Percentiles rank a stretch among this genome's conserved stretches.
Evolutionary conservation across 2,797 vertebrate genomes (phyloP).

Genomic region (Trematomus bernacchii): DNA sequence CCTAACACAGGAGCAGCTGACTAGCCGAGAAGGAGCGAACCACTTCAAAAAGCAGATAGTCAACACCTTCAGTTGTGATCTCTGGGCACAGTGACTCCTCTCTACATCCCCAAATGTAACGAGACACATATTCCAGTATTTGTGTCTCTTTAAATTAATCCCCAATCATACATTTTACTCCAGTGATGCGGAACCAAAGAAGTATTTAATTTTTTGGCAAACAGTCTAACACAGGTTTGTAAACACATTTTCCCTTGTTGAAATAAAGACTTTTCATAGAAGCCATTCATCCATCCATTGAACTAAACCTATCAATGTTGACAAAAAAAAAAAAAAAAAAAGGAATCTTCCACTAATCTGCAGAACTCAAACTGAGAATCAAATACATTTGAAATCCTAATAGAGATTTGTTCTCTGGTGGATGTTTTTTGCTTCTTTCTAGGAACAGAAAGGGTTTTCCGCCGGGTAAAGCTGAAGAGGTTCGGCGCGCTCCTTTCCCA

Average conservation of each 20-base stretch:
- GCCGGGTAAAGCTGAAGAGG: slow-evolving; percentile 81
- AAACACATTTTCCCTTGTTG: slow-evolving; percentile 92
- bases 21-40: neutral
- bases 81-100: slow-evolving; percentile 14
- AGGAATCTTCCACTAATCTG: slow-evolving; percentile 82
- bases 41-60: neutral
- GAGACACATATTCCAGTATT: slow-evolving; percentile 34
- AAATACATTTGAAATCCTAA: slow-evolving; percentile 82
- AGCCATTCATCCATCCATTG: slow-evolving; percentile 81
- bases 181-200: slow-evolving; percentile 82
- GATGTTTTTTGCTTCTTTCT: slow-evolving; percentile 70
- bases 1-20: neutral
- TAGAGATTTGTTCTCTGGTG: slow-evolving; percentile 86
- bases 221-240: slow-evolving; percentile 89
- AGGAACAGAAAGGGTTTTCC: slow-evolving; percentile 65
- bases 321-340: slow-evolving; percentile 72
- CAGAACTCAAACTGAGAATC: slow-evolving; percentile 73
- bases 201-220: slow-evolving; percentile 85
- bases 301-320: slow-evolving; percentile 76
- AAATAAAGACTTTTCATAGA: slow-evolving; percentile 80
- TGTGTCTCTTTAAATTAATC: slow-evolving; percentile 34
- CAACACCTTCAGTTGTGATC: slow-evolving; percentile 2
- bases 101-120: slow-evolving; percentile 25
- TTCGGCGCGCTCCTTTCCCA: slow-evolving; percentile 74
- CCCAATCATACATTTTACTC: slow-evolving; percentile 82